Conservation (phyloP, 1,140 invertebrate genomes). For the Hirudo medicinalis region DNA sequence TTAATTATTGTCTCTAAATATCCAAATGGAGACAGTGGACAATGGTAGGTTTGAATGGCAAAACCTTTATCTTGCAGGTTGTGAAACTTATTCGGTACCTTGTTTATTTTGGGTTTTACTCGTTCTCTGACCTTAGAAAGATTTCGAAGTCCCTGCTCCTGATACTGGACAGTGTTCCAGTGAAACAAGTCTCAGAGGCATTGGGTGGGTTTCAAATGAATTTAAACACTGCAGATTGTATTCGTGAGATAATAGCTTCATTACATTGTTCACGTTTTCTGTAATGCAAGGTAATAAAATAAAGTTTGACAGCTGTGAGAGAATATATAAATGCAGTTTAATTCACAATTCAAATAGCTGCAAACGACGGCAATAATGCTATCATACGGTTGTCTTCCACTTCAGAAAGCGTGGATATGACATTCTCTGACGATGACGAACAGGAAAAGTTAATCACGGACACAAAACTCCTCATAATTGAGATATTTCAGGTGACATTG, state of each 20-base stretch:
- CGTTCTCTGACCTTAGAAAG: constrained; percentile 85
- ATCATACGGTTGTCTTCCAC: background rate
- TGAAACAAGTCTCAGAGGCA: background rate
- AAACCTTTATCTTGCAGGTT: constrained; percentile 50
- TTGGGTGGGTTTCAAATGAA: background rate
- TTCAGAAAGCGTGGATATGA: constrained; percentile 3
- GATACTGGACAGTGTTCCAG: constrained; percentile 55
- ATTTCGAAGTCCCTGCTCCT: constrained; percentile 85
- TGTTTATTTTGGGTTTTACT: constrained; percentile 97
- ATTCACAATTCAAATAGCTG: too few relatives aligned
- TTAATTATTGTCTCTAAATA: too few relatives aligned
- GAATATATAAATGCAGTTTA: too few relatives aligned
- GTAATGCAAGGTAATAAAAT: too few relatives aligned
- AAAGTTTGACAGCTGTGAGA: too few relatives aligned
- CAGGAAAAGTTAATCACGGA: constrained; percentile 92
- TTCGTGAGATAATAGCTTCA: too few relatives aligned
- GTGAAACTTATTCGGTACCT: constrained; percentile 89
- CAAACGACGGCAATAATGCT: too few relatives aligned
- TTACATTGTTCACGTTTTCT: too few relatives aligned
- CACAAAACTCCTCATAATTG: constrained; percentile 94
- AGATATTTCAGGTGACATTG: constrained; percentile 68
- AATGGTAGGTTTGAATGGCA: too few relatives aligned
- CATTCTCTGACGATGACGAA: constrained; percentile 39
- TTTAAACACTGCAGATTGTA: too few relatives aligned
- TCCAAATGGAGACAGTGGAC: too few relatives aligned